Evolutionary conservation across 2,888 invertebrate species (phyloP), one percentile per base, ranked within the genome.

Genomic region (Rapana venosa): DNA sequence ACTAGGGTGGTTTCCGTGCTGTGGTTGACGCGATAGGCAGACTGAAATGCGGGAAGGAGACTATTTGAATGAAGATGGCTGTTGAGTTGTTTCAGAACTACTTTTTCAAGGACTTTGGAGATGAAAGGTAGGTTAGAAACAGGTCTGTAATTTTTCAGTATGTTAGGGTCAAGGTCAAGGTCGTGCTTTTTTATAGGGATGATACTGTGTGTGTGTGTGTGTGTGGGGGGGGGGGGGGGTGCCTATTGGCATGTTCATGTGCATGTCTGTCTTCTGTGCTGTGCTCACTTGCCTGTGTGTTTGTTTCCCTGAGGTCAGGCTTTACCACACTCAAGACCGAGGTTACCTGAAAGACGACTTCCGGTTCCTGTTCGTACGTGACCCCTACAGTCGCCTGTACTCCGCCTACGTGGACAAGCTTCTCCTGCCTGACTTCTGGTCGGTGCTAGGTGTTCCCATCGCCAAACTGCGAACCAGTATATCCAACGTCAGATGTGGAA

Each of bases 381-480:
- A 92, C 30, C 92, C 92, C 6, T 90, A 90, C 70, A 74, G 88
- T 15, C 84, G 92, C 30, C 86, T 92, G n/a, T 92, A 81, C 88
- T 90, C 92, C 11, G 91, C 91, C 1, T 92, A 89, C 66, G n/a
- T 92, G 11, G 92, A 92, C 58, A 92, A 92, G 66, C 87, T 92
- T 70, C 74, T 90, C 20, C 90, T 92, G 30, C 89, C 90, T 2
- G 92, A 92, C 56, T 91, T 86, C 74, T 92, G 92, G 92, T 36
- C 13, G 15, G 36, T 17, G 15, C 66, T 66, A 11, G 85, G 87
- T 4, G 26, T 17, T 6, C 30, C 11, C 8, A 36, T 56, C 32
- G 22, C 35, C 30, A 6, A n/a, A 22, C 36, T 8, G 56, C 32
- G 58, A 20, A 8, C 36, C 4, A 30, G 8, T 13, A 20, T 0